These are phyloP conservation scores for Odocoileus virginianus DNA, from an alignment of 2,113 vertebrate species.

Conservation along the genomic window DNA sequence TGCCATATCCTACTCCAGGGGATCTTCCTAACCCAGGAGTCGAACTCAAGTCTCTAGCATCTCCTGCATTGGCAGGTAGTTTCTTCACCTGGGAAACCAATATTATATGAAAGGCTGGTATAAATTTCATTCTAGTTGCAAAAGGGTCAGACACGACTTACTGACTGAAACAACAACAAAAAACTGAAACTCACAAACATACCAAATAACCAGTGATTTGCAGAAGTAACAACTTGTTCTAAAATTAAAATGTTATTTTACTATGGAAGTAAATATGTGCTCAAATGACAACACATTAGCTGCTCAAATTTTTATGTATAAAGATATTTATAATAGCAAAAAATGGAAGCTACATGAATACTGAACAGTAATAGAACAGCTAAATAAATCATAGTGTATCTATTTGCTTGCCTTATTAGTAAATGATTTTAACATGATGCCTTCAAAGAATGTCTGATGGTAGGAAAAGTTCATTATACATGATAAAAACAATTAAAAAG, in stretches of 20 bases:
- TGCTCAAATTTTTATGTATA: slow-evolving; percentile 38
- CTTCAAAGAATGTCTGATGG: slow-evolving; percentile 9
- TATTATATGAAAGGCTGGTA: neutral
- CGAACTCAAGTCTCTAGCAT: accelerated
- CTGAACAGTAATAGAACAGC: slow-evolving; percentile 10
- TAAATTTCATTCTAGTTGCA: slow-evolving; percentile 16
- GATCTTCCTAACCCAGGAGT: neutral
- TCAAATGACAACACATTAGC: slow-evolving; percentile 41
- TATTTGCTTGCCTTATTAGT: neutral
- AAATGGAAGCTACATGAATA: neutral
- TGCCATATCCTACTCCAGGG: neutral
- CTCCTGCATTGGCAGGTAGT: neutral
- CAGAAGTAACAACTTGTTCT: slow-evolving; percentile 48
- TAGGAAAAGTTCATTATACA: neutral
- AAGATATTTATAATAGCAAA: slow-evolving; percentile 37
- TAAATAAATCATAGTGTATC: neutral
- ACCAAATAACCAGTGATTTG: slow-evolving; percentile 19
- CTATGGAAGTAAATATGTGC: slow-evolving; percentile 34
- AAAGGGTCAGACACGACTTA: neutral
- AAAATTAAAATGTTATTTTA: slow-evolving; percentile 63
- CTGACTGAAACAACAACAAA: neutral
- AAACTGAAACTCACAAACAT: slow-evolving; percentile 3
- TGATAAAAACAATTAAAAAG: slow-evolving; percentile 27
- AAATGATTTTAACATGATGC: neutral
- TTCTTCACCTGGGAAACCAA: neutral